Conservation (phyloP, 2,888 invertebrate species). For the Nephrotoma guestfalica region DNA sequence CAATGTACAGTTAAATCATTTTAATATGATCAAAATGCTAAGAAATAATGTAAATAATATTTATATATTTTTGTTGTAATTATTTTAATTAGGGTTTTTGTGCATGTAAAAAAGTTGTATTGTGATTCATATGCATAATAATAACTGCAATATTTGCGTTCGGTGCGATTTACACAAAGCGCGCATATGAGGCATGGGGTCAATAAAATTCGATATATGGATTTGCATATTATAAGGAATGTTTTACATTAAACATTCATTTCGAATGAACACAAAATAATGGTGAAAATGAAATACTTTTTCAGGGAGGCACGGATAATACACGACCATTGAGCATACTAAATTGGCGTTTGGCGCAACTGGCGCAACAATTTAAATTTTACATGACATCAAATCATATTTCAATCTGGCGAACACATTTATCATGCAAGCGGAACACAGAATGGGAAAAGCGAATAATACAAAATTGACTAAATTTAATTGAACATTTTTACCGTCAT, state of each 20-base stretch:
- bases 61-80: not conserved
- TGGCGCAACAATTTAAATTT: no score
- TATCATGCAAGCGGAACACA: no score
- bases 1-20: not conserved
- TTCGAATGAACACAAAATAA: not conserved
- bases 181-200: not conserved
- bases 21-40: not conserved
- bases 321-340: no score
- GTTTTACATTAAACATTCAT: not conserved
- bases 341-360: no score
- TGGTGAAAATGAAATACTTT: no score
- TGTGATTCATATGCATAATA: not conserved
- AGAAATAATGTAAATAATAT: not conserved
- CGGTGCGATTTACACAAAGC: not conserved
- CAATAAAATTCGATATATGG: not conserved
- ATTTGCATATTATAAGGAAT: not conserved
- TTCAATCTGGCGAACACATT: no score
- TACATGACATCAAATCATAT: no score
- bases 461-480: no score
- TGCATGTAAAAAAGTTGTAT: not conserved
- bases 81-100: not conserved
- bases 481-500: no score
- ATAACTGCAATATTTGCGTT: not conserved
- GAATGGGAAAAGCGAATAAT: no score
- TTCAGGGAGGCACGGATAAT: no score